Conservation (phyloP, 2,888 invertebrate genomes). For the Smittia sp. region DNA sequence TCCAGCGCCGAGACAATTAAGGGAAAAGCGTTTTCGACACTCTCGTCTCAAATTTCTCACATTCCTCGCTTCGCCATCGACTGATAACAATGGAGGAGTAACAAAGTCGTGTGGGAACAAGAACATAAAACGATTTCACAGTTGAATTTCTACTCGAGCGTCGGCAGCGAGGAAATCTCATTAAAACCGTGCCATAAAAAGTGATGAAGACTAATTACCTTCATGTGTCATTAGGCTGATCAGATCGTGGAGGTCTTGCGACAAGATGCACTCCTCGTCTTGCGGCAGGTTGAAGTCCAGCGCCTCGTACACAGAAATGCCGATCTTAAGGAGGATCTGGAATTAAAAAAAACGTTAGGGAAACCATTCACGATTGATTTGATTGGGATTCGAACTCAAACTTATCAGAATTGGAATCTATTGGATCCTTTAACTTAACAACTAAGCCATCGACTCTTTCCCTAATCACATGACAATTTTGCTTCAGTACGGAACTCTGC, state of each 20-base stretch:
- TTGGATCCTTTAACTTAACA: no score
- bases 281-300: slow-evolving; percentile 83
- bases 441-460: background rate
- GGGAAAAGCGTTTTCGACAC: background rate
- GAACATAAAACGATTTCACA: background rate
- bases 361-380: no score
- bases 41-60: background rate
- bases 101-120: background rate
- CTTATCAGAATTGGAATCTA: no score
- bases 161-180: no score
- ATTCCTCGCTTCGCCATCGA: background rate
- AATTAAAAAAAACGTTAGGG: slow-evolving; percentile 46
- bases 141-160: background rate
- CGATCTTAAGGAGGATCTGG: slow-evolving; percentile 77
- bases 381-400: no score
- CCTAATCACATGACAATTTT: no score
- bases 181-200: background rate
- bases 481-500: no score
- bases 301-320: slow-evolving; percentile 81
- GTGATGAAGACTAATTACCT: slow-evolving; percentile 51
- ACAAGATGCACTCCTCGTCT: slow-evolving; percentile 83
- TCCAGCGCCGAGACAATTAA: no score
- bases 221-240: slow-evolving; percentile 81
- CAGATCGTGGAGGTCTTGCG: slow-evolving; percentile 78
- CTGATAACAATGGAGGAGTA: background rate